These are phyloP conservation scores for Drosophila koepferae DNA, from an alignment of 2,888 invertebrate genomes.

Conservation along the genomic window DNA sequence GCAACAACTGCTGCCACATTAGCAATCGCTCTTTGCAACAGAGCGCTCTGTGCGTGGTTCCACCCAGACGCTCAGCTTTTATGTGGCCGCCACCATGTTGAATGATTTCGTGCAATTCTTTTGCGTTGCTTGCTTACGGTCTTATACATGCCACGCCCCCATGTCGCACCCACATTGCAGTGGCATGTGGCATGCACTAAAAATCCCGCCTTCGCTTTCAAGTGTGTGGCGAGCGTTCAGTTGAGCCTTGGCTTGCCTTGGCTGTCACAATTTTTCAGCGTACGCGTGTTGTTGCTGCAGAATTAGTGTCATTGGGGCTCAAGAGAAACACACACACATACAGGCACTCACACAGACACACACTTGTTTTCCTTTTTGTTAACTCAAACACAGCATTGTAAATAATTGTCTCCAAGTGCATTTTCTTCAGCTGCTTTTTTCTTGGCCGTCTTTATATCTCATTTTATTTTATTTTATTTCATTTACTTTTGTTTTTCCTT, in stretches of 20 bases:
- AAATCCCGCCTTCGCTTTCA: slow-evolving; percentile 19
- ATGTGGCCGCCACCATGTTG: slow-evolving; percentile 54
- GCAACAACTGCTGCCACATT: slow-evolving; percentile 31
- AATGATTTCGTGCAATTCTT: slow-evolving; percentile 68
- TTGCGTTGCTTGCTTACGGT: slow-evolving; percentile 37
- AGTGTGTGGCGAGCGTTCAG: background rate
- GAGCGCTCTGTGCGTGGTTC: slow-evolving; percentile 20
- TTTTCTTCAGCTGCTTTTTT: slow-evolving; percentile 31
- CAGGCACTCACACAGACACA: background rate
- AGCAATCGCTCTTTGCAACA: slow-evolving; percentile 39
- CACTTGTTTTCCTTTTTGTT: slow-evolving; percentile 32
- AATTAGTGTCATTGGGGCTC: slow-evolving; percentile 65
- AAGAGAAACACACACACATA: slow-evolving; percentile 31
- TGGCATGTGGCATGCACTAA: slow-evolving; percentile 54
- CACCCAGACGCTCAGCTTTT: slow-evolving; percentile 72
- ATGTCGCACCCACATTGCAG: slow-evolving; percentile 62
- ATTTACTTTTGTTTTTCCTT: slow-evolving; percentile 1
- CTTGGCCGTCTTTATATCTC: slow-evolving; percentile 4
- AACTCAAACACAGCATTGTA: slow-evolving; percentile 38
- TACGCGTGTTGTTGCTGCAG: slow-evolving; percentile 39
- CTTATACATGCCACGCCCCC: slow-evolving; percentile 41
- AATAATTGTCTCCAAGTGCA: slow-evolving; percentile 43
- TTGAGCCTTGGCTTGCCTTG: slow-evolving; percentile 16
- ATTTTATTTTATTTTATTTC: background rate
- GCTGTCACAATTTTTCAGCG: slow-evolving; percentile 41